Base-by-base conservation (phyloP, 1,140 invertebrate genomes). In the Camponotus floridanus region DNA sequence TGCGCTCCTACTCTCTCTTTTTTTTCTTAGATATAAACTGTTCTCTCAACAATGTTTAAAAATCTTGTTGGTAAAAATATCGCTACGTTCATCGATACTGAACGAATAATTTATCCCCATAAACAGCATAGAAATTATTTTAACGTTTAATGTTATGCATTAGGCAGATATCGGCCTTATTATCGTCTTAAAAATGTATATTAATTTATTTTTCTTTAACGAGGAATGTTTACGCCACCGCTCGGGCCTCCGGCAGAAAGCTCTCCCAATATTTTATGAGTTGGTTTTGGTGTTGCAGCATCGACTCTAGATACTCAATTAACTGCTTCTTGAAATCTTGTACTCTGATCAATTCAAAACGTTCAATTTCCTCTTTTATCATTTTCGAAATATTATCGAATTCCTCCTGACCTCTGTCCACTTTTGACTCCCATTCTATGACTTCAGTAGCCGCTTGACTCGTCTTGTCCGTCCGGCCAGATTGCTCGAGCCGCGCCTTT, bases 301-400 rank as follows among this genome's bases (percentile, higher is more conserved):
- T 97, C 76, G 98, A 97, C 94, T 99, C 98, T 87, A 99, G 96
- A 95, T 99, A 99, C 90, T 98, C 97, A 21, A 99, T 97, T 90
- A 99, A 96, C 68, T 97, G 97, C 62, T 96, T 96, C 92, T 99
- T 99, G 93, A 99, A 99, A 93, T 99, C 99, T 81, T 97, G 96
- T 15, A 99, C 97, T 91, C 99, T 96, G 68, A 97, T 96, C 76
- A 97, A 96, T 93, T 99, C 99, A 95, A 99, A 99, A 42, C 98
- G 96, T 89, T 99, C 98, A 94, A 99, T 96, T 95, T 99, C 99
- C 83, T 98, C 98, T 92, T 99, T 98, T 88, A 99, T 99, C 95
- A 98, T 98, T 89, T 97, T 97, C 1, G 99, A 99, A 93, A 99
- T 99, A 91, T 97, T 97, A 92, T 99, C 98, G 95, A 99, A 99